Conservation (phyloP, 2,113 vertebrate species). For the Anoura caudifer region DNA sequence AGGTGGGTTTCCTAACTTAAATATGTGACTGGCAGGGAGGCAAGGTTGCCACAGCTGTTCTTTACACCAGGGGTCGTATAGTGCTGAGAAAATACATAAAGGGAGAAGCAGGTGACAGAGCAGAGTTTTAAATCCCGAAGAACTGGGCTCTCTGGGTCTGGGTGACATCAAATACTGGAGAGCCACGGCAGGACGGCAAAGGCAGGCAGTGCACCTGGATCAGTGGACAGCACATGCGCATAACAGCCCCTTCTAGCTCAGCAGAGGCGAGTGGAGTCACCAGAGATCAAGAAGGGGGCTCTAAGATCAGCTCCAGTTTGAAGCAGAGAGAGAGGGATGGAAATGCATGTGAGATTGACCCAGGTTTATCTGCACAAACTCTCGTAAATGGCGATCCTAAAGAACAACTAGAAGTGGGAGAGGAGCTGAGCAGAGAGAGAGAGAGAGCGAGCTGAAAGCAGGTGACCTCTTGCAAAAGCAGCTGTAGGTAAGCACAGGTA, state of each 20-base stretch:
- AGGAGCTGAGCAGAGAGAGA: neutral
- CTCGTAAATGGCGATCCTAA: neutral
- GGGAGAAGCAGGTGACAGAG: neutral
- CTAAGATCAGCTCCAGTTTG: neutral
- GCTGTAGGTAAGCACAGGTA: neutral
- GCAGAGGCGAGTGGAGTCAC: neutral
- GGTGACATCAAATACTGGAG: neutral
- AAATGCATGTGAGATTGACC: neutral
- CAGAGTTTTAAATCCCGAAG: neutral
- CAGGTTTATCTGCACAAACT: neutral
- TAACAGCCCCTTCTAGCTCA: fast-evolving
- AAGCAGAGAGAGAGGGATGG: neutral
- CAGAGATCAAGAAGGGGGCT: neutral
- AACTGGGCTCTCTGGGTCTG: neutral
- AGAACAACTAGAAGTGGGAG: neutral
- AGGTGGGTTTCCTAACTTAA: neutral
- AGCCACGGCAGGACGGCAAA: neutral
- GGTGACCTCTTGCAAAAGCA: neutral
- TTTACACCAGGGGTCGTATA: neutral
- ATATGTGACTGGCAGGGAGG: no score
- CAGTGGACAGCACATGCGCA: neutral
- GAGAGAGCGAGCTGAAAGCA: no score
- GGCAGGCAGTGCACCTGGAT: no score
- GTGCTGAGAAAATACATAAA: neutral
- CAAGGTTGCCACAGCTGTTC: fast-evolving